Evolutionary conservation across 2,797 vertebrate genomes (phyloP), one percentile per base, ranked within the genome.

Genomic region (Alcedo quadribrachys): DNA sequence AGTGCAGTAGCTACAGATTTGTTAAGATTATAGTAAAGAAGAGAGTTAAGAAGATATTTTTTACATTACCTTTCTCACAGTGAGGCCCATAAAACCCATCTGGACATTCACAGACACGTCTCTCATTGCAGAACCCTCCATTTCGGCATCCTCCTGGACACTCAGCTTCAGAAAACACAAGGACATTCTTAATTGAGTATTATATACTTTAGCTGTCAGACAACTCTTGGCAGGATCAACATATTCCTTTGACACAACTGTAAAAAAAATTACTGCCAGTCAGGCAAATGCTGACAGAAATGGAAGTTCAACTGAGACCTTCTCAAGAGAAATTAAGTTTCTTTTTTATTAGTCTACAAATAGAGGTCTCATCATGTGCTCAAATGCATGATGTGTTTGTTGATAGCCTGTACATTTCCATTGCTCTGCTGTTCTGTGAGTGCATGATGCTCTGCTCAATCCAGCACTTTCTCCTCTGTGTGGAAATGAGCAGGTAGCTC

Each of bases 71-170:
- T 98, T 99, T 99, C 93, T 99, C 98, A 96, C 98, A 99, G 82
- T 98, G 98, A 45, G 98, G 98, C 2, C 98, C 98, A 0, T 98
- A 98, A 97, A 99, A 99, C 66, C 98, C 98, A 92, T 98, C 98
- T 50, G 98, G 98, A 95, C 98, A 99, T 90, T 98, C 98, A 46
- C 98, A 99, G 87, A 98, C 90, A 9, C 98, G 98, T 67, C 98
- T 98, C 76, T 98, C 98, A 0, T 98, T 99, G 96, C 98, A 99
- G 92, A 98, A 94, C 2, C 98, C 98, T 96, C 98, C 98, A 0
- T 99, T 98, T 84, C 98, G 98, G 94, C 98, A 99, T 42, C 98
- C 98, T 51, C 98, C 98, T 8, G 98, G 98, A 94, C 98, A 99
- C 92, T 98, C 98, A 25, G 98, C 98, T 99, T 97, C 75, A 97